These are phyloP conservation scores for Alouatta caraya DNA, from an alignment of 2,797 vertebrate genomes.

Conservation along the genomic window DNA sequence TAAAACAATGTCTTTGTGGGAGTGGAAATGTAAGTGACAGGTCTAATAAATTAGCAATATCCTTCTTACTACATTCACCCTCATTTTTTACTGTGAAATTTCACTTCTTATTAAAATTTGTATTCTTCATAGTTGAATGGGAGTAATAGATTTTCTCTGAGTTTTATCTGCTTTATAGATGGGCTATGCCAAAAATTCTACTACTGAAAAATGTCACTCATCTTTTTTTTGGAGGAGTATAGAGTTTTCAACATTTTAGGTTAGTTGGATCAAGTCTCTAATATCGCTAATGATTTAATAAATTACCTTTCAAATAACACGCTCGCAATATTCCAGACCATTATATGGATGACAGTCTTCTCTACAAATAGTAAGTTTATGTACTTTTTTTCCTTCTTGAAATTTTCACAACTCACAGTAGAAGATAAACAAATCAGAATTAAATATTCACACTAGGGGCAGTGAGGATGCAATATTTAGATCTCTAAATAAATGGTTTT, in stretches of 20 bases:
- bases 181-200: background rate
- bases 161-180: background rate
- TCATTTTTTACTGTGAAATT: constrained; percentile 57
- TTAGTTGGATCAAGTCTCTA: background rate
- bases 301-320: background rate
- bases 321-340: background rate
- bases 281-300: background rate
- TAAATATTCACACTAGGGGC: background rate
- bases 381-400: background rate
- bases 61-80: background rate
- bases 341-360: background rate
- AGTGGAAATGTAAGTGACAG: constrained; percentile 55
- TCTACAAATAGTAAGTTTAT: background rate
- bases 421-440: background rate
- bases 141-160: background rate
- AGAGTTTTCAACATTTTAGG: background rate
- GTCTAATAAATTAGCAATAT: constrained; percentile 69
- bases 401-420: background rate
- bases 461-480: background rate
- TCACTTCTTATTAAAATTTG: constrained; percentile 62
- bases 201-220: background rate
- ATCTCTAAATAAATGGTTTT: background rate
- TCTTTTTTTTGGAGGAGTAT: background rate
- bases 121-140: constrained; percentile 49
- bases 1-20: constrained; percentile 47